Base-by-base conservation (phyloP, 1,140 invertebrate genomes). In the Anadara kagoshimensis region DNA sequence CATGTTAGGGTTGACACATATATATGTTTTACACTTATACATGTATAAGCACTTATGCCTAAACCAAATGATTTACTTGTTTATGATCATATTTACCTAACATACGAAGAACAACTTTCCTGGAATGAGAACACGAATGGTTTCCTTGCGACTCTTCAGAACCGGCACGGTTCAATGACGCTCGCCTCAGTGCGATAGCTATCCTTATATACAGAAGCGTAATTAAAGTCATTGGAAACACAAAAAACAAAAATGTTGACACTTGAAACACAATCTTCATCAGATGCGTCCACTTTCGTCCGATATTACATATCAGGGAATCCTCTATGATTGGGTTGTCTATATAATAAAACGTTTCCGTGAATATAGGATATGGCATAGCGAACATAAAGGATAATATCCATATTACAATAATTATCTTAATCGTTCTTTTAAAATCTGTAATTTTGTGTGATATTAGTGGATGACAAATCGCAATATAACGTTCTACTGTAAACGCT, bases 401-500 rank as follows among this genome's bases (percentile, higher is more conserved):
- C 96, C 96, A 98, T 10, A 96, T 90, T 3, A 90, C 89, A 2
- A 93, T 90, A 54, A 98, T 96, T 58, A 97, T 95, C 43, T 93
- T 91, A 11, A 94, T 85, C 0, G 95, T 94, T 36, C 95, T 90
- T 63, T 93, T 92, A 51, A 96, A 90, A 12, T 94, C 94, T 0
- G 94, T 94, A 91, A 96, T 94, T 5, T 94, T 95, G 82, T 97
- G 95, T 0, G 94, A 93, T 79, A 94, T 90, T 73, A 98, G 94
- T 0, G 96, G 96, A 86, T 97, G 94, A 87, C 96, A 98, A 75
- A 98, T 97, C 11, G 96, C 97, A 22, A 98, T 92, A 87, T 98
- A 99, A 69, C 97, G 89, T 88, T 99, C 97, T 11, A 98, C 93
- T 0, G 97, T 98, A 89, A 99, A 99, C 1, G 95, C 95, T 0